Base-by-base conservation (phyloP, 2,888 invertebrate genomes). In the Stenchaetothrips biformis region DNA sequence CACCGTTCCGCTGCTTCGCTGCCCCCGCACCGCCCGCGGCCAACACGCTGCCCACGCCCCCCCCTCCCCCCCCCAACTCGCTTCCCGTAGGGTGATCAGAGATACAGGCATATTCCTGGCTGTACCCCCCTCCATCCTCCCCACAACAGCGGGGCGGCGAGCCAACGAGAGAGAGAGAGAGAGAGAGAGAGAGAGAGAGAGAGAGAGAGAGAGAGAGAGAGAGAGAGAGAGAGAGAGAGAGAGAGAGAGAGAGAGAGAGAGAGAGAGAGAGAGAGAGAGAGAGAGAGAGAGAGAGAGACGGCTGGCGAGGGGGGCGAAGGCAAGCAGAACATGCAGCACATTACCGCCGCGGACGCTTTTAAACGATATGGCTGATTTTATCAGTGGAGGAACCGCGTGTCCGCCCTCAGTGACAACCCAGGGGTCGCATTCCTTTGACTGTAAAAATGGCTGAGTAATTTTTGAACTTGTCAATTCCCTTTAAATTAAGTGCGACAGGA, bases 161-260 rank as follows among this genome's bases (percentile, higher is more conserved):
- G 18, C n/a, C 7, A 62, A 13, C 62, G 2, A 1, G 62, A n/a
- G 8, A 18, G 67, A 67, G 21, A 7, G 7, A 21, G 62, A 21
- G 67, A 21, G 67, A 67, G 67, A 67, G 67, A 21, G 67, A 67
- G 67, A 67, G 67, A 67, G 67, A 67, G 67, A 67, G 67, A 67
- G 67, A 67, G 67, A 67, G 67, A 67, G 67, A 67, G 67, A 67
- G 67, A 59, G 59, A 59, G 59, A 59, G 13, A 53, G 59, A 59
- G 59, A 59, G 59, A 53, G 59, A 59, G 13, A 59, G 59, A 59
- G 13, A 59, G 59, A 59, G 37, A 37, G 2, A 37, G 37, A 37
- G 37, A 37, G 37, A 37, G 37, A 37, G 2, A 37, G 37, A 37
- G 37, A 37, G 37, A 37, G 37, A 37, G 37, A 37, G 2, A 37